phyloP scores from a whole-genome alignment of 2,888 invertebrate genomes.

The Ectemnius cavifrons region DNA sequence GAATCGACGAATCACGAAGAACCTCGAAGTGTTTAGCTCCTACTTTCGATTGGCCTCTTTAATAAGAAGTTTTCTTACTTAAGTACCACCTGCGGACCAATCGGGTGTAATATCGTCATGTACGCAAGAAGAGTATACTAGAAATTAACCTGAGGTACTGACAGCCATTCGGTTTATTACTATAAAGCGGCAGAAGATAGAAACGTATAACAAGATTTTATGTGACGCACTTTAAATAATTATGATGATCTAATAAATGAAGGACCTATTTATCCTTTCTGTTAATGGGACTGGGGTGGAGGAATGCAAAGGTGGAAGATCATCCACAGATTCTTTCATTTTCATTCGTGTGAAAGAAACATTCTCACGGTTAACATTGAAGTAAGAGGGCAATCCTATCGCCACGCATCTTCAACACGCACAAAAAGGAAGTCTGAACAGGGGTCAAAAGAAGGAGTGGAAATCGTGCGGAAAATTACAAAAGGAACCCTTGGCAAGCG shows the following conservation, averaged over 20 bases:
- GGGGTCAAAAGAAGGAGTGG: constrained; percentile 32
- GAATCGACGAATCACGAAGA: constrained; percentile 13
- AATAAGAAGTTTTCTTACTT: constrained; percentile 6
- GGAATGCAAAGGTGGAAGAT: too few species aligned
- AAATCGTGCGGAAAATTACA: constrained; percentile 58
- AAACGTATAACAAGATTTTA: too few species aligned
- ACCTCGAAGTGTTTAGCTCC: background rate
- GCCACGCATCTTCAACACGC: constrained; percentile 20
- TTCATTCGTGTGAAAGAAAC: too few species aligned
- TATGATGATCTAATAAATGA: too few species aligned
- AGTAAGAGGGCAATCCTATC: constrained; percentile 37
- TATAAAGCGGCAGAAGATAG: too few species aligned
- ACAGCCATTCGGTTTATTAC: too few species aligned
- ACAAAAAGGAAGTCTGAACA: background rate
- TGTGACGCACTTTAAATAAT: too few species aligned
- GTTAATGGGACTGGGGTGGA: too few species aligned
- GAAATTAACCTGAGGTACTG: background rate
- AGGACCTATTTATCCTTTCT: too few species aligned
- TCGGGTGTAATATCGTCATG: background rate
- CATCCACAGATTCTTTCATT: too few species aligned
- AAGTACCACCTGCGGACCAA: background rate
- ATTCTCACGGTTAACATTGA: background rate
- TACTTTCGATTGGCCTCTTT: background rate
- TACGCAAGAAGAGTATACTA: background rate
- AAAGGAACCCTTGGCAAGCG: constrained; percentile 37